A percentile compares a stretch with the other conserved stretches of the same genome.
Conservation (phyloP, 1,140 invertebrate genomes). For the Asbolus verrucosus region DNA sequence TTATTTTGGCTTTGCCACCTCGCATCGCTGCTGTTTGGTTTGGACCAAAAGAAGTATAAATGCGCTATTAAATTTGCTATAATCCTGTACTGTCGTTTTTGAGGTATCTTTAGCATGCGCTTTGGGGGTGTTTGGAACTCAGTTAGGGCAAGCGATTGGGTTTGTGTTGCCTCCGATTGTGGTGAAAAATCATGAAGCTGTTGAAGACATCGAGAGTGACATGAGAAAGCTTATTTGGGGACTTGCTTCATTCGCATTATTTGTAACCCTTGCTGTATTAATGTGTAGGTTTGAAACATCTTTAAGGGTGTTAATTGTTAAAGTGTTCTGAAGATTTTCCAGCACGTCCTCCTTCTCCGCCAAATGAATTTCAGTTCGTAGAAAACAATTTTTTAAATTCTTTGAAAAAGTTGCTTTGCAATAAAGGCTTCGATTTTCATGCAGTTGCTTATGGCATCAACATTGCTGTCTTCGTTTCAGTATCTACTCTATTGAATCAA, state of each 20-base stretch:
- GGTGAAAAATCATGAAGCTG: constrained; percentile 65
- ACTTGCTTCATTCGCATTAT: constrained; percentile 45
- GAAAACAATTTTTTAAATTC: constrained; percentile 45
- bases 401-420: constrained; percentile 44
- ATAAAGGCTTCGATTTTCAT: constrained; percentile 50
- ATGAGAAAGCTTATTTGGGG: constrained; percentile 51
- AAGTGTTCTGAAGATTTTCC: constrained; percentile 48
- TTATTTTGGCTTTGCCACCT: constrained; percentile 79
- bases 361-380: constrained; percentile 25
- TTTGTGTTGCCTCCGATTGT: constrained; percentile 66
- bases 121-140: constrained; percentile 83
- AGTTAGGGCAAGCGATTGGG: constrained; percentile 69
- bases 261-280: constrained; percentile 46
- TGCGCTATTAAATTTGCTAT: not conserved
- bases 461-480: constrained; percentile 51
- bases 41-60: constrained; percentile 71
- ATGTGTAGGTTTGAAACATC: constrained; percentile 40
- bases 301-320: not conserved
- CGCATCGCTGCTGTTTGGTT: constrained; percentile 76
- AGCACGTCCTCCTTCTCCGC: constrained; percentile 43
- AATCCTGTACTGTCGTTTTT: constrained; percentile 45
- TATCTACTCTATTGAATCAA: constrained; percentile 55
- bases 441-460: constrained; percentile 54
- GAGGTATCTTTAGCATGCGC: constrained; percentile 78
- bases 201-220: constrained; percentile 62